Evolutionary conservation across 2,888 invertebrate species (phyloP), one percentile per base, ranked within the genome.

Genomic region (Crepidodera aurea): DNA sequence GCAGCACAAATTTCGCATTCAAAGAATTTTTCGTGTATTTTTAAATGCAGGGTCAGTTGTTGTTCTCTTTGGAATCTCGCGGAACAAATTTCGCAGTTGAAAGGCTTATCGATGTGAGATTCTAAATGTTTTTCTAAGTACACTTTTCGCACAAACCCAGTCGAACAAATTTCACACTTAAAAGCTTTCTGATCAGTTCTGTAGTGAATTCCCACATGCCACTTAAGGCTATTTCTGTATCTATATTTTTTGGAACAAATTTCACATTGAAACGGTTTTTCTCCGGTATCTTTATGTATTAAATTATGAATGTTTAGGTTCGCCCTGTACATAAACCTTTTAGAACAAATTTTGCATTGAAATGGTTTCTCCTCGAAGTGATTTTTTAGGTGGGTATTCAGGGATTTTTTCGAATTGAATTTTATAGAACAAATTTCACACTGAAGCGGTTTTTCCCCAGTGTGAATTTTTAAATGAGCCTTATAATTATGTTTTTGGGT

Each of bases 91-190:
- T 22, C 22, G 6, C 22, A 22, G 2, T 22, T 2, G 22, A 22
- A 22, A 2, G 22, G 6, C 6, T 39, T 22, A 92, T 92, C 93
- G 92, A 92, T 92, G 89, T 93, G 93, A 90, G 92, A 93, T 90
- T 92, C 92, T 91, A 93, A 91, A 91, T 93, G 93, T 90, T 93
- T 93, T 90, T 92, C 92, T 90, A 93, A 91, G 90, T 92, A 92
- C 10, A 40, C 51, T 1, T 29, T 12, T 22, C 42, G 39, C 12
- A 50, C 6, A 22, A 22, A 22, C 6, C 6, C 6, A 22, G 6
- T 2, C 3, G 6, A 22, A 22, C 3, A 22, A 22, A 22, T 4
- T 22, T 22, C 22, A 6, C 22, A 4, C 6, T 22, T 22, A 6
- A 4, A 22, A 2, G 3, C 3, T 22, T 22, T 22, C 6, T 22